Evolutionary conservation across 2,888 invertebrate genomes (phyloP).

Genomic region (Ceraclea dissimilis): DNA sequence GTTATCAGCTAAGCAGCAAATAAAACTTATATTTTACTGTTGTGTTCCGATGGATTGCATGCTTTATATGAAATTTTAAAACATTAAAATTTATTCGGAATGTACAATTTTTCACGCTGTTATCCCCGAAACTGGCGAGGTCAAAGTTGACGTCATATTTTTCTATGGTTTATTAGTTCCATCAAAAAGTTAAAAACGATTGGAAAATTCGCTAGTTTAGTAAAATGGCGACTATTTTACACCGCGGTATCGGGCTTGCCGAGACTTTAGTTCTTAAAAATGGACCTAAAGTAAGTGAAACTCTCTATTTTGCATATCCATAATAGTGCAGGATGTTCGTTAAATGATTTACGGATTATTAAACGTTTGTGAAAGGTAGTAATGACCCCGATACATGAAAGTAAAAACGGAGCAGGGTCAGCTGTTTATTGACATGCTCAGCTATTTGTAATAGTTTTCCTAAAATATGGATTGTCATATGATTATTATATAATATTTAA

Average conservation of each 20-base stretch:
- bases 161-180: not conserved
- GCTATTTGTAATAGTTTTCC: conserved; percentile 8
- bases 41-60: too few relatives aligned
- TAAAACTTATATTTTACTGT: too few relatives aligned
- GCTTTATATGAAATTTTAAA: too few relatives aligned
- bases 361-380: not conserved
- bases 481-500: not conserved
- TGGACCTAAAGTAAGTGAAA: conserved; percentile 59
- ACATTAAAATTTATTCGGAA: too few relatives aligned
- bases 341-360: not conserved
- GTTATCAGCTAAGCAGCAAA: too few relatives aligned
- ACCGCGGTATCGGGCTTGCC: conserved; percentile 61
- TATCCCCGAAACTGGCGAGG: too few relatives aligned
- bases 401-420: conserved; percentile 19
- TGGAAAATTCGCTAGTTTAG: conserved; percentile 10
- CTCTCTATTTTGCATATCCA: not conserved
- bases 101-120: too few relatives aligned
- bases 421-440: conserved; percentile 21
- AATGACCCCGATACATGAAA: not conserved
- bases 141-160: not conserved
- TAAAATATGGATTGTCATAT: not conserved
- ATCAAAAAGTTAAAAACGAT: not conserved
- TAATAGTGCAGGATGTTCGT: not conserved
- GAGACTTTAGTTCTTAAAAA: conserved; percentile 63
- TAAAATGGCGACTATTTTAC: conserved; percentile 75